A percentile compares a stretch with the other conserved stretches of the same genome.
Conservation (phyloP, 2,113 vertebrate species). For the Stegostoma tigrinum region DNA sequence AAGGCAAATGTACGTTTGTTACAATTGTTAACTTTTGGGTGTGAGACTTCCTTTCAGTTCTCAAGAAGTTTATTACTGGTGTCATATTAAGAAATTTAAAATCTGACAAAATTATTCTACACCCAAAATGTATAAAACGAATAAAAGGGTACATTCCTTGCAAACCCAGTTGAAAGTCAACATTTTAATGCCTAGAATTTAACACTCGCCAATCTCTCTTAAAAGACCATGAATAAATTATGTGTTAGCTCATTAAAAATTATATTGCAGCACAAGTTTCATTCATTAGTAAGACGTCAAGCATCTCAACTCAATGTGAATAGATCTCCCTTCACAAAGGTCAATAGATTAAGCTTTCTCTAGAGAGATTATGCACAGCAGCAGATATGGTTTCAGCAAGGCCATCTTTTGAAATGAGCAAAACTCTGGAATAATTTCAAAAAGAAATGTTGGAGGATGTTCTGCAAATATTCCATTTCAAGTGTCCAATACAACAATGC, state of each 20-base stretch:
- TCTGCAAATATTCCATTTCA: neutral
- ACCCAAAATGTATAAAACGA: neutral
- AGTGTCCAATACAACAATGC: neutral
- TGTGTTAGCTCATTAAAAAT: neutral
- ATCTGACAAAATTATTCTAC: neutral
- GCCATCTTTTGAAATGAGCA: neutral
- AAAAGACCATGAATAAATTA: neutral
- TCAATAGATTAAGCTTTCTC: neutral
- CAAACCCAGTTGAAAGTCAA: neutral
- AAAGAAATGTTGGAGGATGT: neutral
- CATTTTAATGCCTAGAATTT: neutral
- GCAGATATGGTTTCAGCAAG: neutral
- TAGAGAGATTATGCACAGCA: neutral
- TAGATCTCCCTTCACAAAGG: neutral
- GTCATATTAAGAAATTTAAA: neutral
- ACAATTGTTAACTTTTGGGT: neutral
- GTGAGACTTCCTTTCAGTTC: neutral
- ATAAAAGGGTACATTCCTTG: neutral
- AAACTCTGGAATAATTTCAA: neutral
- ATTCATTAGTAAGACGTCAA: neutral
- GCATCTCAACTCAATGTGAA: too few species aligned
- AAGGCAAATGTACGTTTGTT: neutral
- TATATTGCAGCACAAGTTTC: neutral
- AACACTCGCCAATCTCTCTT: neutral
- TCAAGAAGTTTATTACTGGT: neutral